Evolutionary conservation across 1,140 invertebrate species (phyloP).

Genomic region (Hyles euphorbiae): DNA sequence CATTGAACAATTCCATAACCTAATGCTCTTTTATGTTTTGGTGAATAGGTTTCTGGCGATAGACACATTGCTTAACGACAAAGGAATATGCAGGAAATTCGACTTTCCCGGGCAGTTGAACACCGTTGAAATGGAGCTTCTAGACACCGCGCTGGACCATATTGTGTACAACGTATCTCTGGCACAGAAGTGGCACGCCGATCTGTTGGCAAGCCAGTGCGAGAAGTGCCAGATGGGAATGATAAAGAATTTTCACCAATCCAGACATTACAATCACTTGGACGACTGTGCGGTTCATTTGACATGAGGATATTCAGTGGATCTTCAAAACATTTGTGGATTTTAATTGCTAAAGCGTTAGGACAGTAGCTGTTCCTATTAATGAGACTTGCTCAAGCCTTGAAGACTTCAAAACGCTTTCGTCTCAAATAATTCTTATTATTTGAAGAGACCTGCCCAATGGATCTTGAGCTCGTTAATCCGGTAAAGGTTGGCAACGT

Average conservation of each 20-base stretch:
- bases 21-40: slow-evolving; percentile 10
- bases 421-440: too few relatives aligned
- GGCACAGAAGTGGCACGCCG: slow-evolving; percentile 30
- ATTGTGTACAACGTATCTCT: slow-evolving; percentile 26
- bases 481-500: too few relatives aligned
- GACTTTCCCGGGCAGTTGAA: slow-evolving; percentile 36
- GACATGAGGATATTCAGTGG: background rate
- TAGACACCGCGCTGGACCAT: slow-evolving; percentile 26
- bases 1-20: background rate
- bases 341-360: background rate
- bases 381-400: too few relatives aligned
- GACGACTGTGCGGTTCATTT: slow-evolving; percentile 13
- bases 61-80: slow-evolving; percentile 36
- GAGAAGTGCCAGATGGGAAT: slow-evolving; percentile 14
- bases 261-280: slow-evolving; percentile 14
- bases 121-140: slow-evolving; percentile 24
- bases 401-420: too few relatives aligned
- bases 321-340: background rate
- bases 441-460: too few relatives aligned
- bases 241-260: slow-evolving; percentile 24
- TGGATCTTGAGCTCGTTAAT: too few relatives aligned
- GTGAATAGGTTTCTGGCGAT: slow-evolving; percentile 36
- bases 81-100: slow-evolving; percentile 39
- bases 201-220: slow-evolving; percentile 7
- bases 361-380: too few relatives aligned